phyloP scores from a whole-genome alignment of 2,888 invertebrate genomes.

The Vanessa cardui region DNA sequence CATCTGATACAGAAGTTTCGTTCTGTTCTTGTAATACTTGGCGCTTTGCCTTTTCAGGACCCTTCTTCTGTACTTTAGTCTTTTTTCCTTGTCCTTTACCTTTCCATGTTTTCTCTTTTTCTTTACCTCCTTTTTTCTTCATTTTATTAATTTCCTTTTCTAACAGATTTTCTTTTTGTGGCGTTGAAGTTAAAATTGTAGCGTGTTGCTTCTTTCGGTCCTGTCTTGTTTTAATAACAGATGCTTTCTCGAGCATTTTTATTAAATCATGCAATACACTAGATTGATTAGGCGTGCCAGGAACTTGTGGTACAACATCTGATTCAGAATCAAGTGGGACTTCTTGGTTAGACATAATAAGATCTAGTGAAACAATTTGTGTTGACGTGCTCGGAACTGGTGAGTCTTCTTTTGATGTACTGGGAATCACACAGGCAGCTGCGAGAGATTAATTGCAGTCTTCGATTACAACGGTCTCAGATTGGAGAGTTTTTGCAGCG shows the following conservation, averaged over 20 bases:
- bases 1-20: no score
- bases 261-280: constrained; percentile 42
- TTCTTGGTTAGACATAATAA: no score
- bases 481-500: constrained; percentile 36
- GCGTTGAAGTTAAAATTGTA: constrained; percentile 48
- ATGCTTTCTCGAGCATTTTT: constrained; percentile 41
- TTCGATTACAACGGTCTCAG: constrained; percentile 5
- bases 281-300: no score
- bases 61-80: no score
- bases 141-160: no score
- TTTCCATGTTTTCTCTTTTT: no score
- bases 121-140: no score
- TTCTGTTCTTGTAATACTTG: no score
- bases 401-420: not conserved
- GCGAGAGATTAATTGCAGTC: not conserved
- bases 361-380: constrained; percentile 8
- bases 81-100: no score
- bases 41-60: no score
- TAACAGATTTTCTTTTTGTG: constrained; percentile 47
- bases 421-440: not conserved
- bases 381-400: constrained; percentile 11
- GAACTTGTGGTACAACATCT: no score
- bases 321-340: no score
- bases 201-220: constrained; percentile 49
- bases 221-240: constrained; percentile 43